phyloP scores from a whole-genome alignment of 53 echinoderm and acorn worm genomes.

The Henricia sp. region DNA sequence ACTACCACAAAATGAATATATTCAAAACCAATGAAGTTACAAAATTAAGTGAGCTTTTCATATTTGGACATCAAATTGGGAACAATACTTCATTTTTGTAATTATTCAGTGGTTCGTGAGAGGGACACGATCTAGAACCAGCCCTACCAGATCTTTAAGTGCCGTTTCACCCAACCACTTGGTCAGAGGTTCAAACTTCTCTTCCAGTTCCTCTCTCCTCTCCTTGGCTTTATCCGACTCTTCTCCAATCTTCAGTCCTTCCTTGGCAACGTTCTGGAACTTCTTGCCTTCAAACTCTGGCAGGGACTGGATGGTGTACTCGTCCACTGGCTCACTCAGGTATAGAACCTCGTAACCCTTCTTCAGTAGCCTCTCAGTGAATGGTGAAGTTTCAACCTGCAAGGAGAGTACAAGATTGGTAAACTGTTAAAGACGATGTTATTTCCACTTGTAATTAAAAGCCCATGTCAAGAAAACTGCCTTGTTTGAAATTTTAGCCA shows the following conservation, averaged over 20 bases:
- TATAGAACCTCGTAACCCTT: conserved; percentile 95
- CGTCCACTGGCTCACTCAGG: conserved; percentile 97
- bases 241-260: conserved; percentile 87
- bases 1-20: no score
- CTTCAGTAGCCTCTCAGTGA: conserved; percentile 89
- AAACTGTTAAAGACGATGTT: no score
- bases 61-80: no score
- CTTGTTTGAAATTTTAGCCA: no score
- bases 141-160: conserved; percentile 81
- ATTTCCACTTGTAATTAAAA: no score
- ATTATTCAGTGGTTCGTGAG: no score
- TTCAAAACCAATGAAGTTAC: no score
- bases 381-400: conserved; percentile 93
- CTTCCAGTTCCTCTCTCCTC: conserved; percentile 82
- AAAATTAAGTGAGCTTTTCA: no score
- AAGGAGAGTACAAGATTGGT: no score
- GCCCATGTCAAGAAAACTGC: no score
- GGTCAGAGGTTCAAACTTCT: conserved; percentile 87
- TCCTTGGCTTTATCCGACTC: conserved; percentile 91
- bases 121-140: no score
- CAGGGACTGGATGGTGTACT: conserved; percentile 97
- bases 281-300: conserved; percentile 99
- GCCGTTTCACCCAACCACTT: conserved; percentile 94
- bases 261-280: conserved; percentile 99
- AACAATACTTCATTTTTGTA: no score